Conservation (phyloP, 2,888 invertebrate species). For the Bedellia somnulentella region DNA sequence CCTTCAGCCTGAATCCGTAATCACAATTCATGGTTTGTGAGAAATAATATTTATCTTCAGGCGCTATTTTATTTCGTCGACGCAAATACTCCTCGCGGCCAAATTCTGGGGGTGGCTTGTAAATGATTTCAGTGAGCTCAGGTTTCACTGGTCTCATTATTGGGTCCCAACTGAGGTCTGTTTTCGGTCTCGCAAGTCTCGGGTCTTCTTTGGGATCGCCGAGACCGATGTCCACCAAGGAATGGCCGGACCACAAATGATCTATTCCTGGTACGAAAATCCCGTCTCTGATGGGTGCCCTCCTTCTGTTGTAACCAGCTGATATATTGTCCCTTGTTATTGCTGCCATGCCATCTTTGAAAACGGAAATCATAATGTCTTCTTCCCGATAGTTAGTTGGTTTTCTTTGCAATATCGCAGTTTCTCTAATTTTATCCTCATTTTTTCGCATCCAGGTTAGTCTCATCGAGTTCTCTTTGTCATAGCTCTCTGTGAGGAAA, state of each 20-base stretch:
- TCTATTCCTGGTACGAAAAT: constrained; percentile 13
- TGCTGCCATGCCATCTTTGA: constrained; percentile 18
- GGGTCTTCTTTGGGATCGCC: constrained; percentile 22
- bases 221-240: constrained; percentile 20
- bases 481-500: constrained; percentile 1
- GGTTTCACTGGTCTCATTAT: constrained; percentile 22
- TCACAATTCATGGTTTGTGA: constrained; percentile 16
- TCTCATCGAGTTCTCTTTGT: constrained; percentile 1
- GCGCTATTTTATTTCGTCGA: constrained; percentile 15
- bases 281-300: constrained; percentile 16
- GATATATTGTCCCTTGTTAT: constrained; percentile 16
- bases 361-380: constrained; percentile 12
- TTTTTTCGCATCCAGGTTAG: constrained; percentile 1
- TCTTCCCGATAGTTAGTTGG: constrained; percentile 1
- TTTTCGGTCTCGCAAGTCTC: constrained; percentile 18
- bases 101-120: constrained; percentile 19
- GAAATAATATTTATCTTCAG: constrained; percentile 25
- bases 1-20: constrained; percentile 24
- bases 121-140: constrained; percentile 17
- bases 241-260: constrained; percentile 18
- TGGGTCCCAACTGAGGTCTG: constrained; percentile 18
- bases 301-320: constrained; percentile 14
- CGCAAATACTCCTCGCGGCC: constrained; percentile 22
- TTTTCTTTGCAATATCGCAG: background rate
- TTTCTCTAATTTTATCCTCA: background rate